Conservation (phyloP, 2,888 invertebrate species). For the Zaprionus obscuricornis region DNA sequence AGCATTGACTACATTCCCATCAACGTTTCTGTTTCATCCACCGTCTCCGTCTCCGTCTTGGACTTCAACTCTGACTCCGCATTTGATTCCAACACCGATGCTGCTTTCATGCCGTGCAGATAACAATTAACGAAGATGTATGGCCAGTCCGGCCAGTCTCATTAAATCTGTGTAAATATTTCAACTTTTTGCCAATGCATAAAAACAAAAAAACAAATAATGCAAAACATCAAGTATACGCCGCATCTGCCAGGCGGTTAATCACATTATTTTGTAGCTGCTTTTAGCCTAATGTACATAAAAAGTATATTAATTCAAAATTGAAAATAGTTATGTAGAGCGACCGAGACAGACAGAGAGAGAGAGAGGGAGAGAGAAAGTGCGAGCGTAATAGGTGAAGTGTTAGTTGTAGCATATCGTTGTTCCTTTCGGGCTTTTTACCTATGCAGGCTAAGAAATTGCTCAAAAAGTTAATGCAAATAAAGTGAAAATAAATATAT, state of each 20-base stretch:
- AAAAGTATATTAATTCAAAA: no score
- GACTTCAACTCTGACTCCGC: no score
- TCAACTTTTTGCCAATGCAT: slow-evolving; percentile 33
- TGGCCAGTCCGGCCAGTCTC: slow-evolving; percentile 41
- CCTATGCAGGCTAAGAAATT: slow-evolving; percentile 26
- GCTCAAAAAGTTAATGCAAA: slow-evolving; percentile 30
- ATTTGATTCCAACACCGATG: no score
- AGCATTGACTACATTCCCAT: slow-evolving; percentile 21
- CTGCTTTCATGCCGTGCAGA: slow-evolving; percentile 57
- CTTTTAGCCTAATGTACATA: no score
- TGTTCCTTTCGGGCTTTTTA: slow-evolving; percentile 45
- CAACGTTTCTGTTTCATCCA: no score
- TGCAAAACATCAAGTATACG: slow-evolving; percentile 65
- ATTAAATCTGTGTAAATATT: slow-evolving; percentile 65
- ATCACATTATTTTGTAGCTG: no score
- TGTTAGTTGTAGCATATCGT: slow-evolving; percentile 9
- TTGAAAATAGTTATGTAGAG: no score
- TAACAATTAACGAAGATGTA: slow-evolving; percentile 77
- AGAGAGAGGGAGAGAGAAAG: neutral
- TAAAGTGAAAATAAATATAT: neutral
- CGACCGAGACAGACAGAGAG: no score
- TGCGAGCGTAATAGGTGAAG: no score
- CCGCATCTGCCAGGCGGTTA: slow-evolving; percentile 43
- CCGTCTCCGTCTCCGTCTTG: no score
- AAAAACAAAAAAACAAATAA: neutral